These are phyloP conservation scores for Oligia fasciuncula DNA, from an alignment of 2,888 invertebrate species.

Conservation along the genomic window DNA sequence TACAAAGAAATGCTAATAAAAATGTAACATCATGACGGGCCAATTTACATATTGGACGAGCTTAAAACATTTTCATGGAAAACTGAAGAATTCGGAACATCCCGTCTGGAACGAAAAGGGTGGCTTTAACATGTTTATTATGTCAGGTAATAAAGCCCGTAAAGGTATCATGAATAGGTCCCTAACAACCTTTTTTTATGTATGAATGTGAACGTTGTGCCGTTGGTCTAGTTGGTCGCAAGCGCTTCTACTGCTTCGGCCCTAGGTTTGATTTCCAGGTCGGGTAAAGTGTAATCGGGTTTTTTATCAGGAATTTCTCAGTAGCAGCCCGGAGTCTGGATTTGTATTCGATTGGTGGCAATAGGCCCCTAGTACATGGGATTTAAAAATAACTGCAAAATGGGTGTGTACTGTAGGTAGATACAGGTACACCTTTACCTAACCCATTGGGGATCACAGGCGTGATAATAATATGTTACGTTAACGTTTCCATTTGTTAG, in stretches of 20 bases:
- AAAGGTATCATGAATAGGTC: constrained; percentile 25
- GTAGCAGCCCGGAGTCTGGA: background rate
- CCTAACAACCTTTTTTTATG: constrained; percentile 41
- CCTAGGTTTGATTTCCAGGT: background rate
- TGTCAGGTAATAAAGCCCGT: constrained; percentile 8
- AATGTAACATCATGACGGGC: background rate
- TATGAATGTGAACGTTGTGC: background rate
- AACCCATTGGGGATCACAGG: background rate
- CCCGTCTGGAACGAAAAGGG: constrained; percentile 34
- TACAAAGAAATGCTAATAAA: constrained; percentile 35
- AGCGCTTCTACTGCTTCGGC: background rate
- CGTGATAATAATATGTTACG: background rate
- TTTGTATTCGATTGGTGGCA: background rate
- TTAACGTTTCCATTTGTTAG: background rate
- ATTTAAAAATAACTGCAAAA: too few species aligned
- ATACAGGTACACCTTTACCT: background rate
- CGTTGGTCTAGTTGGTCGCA: background rate
- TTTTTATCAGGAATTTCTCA: background rate
- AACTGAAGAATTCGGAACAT: constrained; percentile 21
- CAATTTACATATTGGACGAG: constrained; percentile 34
- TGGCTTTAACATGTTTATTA: constrained; percentile 19
- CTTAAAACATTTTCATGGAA: constrained; percentile 24
- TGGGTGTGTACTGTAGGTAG: background rate
- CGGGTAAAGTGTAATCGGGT: background rate
- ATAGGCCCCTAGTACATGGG: background rate